Percentiles rank a stretch among this genome's conserved stretches.
phyloP scores from a whole-genome alignment of 2,113 vertebrate genomes.

The Steatornis caripensis region DNA sequence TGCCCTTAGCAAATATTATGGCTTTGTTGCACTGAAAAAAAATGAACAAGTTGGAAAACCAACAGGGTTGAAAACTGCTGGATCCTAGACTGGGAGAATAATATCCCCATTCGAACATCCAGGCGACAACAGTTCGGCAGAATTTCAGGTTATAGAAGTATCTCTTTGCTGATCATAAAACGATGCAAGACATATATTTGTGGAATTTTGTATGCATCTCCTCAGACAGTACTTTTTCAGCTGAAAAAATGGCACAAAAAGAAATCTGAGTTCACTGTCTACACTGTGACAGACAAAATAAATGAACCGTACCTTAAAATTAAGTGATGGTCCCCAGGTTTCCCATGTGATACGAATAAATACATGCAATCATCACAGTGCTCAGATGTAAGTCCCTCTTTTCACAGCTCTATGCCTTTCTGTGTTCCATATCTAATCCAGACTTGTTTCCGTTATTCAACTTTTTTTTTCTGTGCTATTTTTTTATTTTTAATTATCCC shows the following conservation, averaged over 20 bases:
- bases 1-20: not conserved
- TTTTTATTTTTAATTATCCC: not conserved
- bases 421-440: not conserved
- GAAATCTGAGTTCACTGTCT: not conserved
- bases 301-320: not conserved
- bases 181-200: not conserved
- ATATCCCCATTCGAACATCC: not conserved
- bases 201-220: not conserved
- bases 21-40: not conserved
- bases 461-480: not conserved
- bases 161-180: not conserved
- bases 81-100: not conserved
- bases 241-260: not conserved
- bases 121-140: not conserved
- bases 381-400: not conserved
- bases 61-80: not conserved
- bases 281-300: not conserved
- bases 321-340: not conserved
- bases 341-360: not conserved
- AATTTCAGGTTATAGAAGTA: not conserved
- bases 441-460: not conserved
- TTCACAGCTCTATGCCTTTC: accelerated
- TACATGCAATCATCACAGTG: not conserved
- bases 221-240: not conserved
- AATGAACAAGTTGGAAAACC: not conserved